Evolutionary conservation across 2,113 vertebrate species (phyloP).

Genomic region (Porphyrio hochstetteri): DNA sequence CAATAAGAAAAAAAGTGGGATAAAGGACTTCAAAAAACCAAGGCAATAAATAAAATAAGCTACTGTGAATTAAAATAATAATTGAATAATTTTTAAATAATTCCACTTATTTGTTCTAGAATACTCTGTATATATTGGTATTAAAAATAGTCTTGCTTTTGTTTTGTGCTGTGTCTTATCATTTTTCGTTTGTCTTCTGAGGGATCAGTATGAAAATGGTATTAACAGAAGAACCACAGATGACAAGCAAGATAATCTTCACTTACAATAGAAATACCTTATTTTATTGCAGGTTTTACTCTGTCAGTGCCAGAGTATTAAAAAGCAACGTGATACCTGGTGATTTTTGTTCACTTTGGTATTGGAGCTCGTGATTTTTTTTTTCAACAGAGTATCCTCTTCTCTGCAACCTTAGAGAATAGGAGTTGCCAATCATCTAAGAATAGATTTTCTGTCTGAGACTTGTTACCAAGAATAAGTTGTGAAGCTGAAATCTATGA

Average conservation of each 20-base stretch:
- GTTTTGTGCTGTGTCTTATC: not conserved
- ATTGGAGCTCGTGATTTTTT: not conserved
- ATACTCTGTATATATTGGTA: not conserved
- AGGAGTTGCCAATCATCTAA: not conserved
- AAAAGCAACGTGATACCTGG: not conserved
- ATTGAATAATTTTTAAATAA: not conserved
- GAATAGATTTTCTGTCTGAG: not conserved
- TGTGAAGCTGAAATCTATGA: not conserved
- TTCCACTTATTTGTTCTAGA: not conserved
- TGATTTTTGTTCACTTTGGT: conserved; percentile 16
- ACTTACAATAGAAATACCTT: not conserved
- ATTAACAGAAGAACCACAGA: not conserved
- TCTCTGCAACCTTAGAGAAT: not conserved
- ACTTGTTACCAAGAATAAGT: not conserved
- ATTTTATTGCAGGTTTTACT: not conserved
- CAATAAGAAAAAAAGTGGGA: not conserved
- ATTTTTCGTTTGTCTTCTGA: not conserved
- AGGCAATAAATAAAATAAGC: not conserved
- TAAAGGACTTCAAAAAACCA: not conserved
- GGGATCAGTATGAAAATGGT: not conserved
- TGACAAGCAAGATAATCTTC: not conserved
- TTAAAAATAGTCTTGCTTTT: not conserved
- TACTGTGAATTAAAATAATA: not conserved
- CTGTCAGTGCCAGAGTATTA: not conserved
- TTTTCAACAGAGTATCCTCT: not conserved